Conservation (phyloP, 2,888 invertebrate species). For the Dryococelus australis region DNA sequence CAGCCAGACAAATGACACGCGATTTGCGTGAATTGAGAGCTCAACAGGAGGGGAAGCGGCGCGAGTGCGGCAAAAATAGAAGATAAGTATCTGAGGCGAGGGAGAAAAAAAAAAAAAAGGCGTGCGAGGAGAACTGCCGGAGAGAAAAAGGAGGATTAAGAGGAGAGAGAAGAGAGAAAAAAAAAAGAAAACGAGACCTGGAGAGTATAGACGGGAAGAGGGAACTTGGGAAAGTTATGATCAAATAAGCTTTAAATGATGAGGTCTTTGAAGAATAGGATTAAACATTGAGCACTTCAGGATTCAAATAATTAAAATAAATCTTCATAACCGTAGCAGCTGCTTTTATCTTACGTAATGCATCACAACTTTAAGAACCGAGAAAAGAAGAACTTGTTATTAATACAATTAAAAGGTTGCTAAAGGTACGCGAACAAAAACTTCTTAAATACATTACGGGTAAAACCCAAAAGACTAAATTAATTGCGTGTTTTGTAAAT, state of each 20-base stretch:
- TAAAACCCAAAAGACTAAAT: no score
- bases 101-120: not conserved
- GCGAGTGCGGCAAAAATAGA: not conserved
- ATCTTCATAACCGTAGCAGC: not conserved
- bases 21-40: constrained; percentile 39
- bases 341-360: constrained; percentile 1
- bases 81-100: not conserved
- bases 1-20: constrained; percentile 40
- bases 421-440: no score
- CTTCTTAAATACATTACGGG: no score
- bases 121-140: not conserved
- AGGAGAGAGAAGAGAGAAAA: not conserved
- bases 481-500: no score
- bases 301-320: constrained; percentile 16
- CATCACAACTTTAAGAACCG: not conserved
- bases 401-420: not conserved
- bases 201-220: not conserved
- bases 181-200: not conserved
- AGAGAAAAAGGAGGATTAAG: constrained; percentile 2
- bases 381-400: not conserved
- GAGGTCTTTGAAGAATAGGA: constrained; percentile 16
- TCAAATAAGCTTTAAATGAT: constrained; percentile 16
- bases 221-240: constrained; percentile 1
- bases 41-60: constrained; percentile 26
- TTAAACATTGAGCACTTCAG: not conserved